Evolutionary conservation across 1,140 invertebrate species (phyloP).

Genomic region (Eupristina koningsbergeri): DNA sequence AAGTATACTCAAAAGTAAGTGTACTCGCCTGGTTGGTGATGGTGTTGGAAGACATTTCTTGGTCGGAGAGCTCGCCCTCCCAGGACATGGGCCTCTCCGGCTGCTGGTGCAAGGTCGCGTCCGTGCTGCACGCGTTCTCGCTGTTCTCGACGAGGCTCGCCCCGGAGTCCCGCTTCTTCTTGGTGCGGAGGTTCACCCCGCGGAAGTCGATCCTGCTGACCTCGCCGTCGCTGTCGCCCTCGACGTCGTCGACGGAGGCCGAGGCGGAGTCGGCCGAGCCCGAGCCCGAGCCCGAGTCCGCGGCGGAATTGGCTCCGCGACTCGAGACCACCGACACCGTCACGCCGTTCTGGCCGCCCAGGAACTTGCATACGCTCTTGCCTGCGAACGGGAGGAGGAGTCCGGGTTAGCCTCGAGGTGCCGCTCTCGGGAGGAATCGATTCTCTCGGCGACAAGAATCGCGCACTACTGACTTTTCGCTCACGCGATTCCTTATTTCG

Average conservation of each 20-base stretch:
- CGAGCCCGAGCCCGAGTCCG: conserved; percentile 47
- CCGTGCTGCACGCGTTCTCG: conserved; percentile 62
- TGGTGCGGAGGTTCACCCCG: conserved; percentile 74
- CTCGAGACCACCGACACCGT: conserved; percentile 71
- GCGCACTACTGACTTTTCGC: no score
- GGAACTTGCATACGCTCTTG: conserved; percentile 71
- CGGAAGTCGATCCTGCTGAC: conserved; percentile 76
- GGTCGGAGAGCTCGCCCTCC: conserved; percentile 91
- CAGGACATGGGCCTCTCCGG: conserved; percentile 88
- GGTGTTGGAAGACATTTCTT: conserved; percentile 76
- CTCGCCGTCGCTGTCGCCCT: conserved; percentile 73
- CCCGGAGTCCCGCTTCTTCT: conserved; percentile 71
- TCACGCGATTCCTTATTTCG: no score
- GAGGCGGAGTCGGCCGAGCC: conserved; percentile 44
- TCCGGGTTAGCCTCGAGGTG: background rate
- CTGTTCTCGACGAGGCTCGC: conserved; percentile 56
- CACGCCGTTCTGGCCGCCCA: conserved; percentile 70
- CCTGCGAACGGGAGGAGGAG: conserved; percentile 53
- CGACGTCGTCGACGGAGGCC: conserved; percentile 55
- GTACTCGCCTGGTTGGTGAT: conserved; percentile 68
- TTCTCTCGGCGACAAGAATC: background rate
- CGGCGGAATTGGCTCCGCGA: conserved; percentile 43
- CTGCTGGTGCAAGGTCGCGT: conserved; percentile 66
- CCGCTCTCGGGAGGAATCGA: background rate
- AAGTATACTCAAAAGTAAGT: no score